These are phyloP conservation scores for Camelus bactrianus DNA, from an alignment of 2,113 vertebrate genomes.

Conservation along the genomic window DNA sequence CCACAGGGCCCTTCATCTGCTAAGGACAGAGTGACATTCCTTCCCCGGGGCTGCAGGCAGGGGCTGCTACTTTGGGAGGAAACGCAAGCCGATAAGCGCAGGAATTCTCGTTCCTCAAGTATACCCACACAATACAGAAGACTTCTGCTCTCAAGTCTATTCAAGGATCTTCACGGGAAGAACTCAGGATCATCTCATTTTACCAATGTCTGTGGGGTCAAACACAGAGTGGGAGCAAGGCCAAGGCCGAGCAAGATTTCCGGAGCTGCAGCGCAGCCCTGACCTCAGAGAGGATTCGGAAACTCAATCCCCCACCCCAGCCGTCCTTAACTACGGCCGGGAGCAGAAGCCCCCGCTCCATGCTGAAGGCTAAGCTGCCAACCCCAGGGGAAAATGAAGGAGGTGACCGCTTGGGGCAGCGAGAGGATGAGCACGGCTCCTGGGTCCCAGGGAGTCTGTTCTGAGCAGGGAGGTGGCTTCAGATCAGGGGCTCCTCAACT, in stretches of 20 bases:
- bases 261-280: background rate
- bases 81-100: background rate
- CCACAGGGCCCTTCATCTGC: accelerated
- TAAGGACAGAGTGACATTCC: accelerated
- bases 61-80: background rate
- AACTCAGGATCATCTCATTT: background rate
- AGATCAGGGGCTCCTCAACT: too few relatives aligned
- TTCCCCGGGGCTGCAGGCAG: background rate
- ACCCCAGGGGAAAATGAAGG: background rate
- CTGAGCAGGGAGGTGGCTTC: background rate
- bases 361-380: background rate
- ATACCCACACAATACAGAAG: background rate
- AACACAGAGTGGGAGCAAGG: background rate
- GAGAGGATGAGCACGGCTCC: background rate
- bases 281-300: background rate
- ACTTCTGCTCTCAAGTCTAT: background rate
- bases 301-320: background rate
- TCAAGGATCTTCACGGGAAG: background rate
- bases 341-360: background rate
- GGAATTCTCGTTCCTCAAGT: background rate
- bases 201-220: background rate
- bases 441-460: background rate
- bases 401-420: background rate
- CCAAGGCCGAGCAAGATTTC: background rate
- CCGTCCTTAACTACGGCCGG: background rate